Conservation (phyloP, 92 coral and sea anemone genomes). For the Ricordea florida region DNA sequence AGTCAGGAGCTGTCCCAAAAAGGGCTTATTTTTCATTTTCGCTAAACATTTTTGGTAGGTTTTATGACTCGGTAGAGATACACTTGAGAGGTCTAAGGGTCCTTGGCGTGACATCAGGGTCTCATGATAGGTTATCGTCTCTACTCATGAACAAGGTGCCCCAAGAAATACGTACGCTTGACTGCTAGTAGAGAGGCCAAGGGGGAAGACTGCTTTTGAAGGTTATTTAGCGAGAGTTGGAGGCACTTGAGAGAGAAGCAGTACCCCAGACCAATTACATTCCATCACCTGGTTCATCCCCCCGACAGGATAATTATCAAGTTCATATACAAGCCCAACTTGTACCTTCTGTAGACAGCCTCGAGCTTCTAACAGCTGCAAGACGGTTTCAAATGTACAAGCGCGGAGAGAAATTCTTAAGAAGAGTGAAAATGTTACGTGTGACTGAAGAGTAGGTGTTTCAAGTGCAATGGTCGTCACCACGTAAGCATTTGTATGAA, state of each 20-base stretch:
- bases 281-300: background rate
- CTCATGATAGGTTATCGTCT: constrained; percentile 10
- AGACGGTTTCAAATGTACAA: constrained; percentile 11
- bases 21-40: no score
- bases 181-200: constrained; percentile 23
- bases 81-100: background rate
- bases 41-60: constrained; percentile 19
- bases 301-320: background rate
- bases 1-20: no score
- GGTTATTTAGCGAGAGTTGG: constrained; percentile 11
- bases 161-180: constrained; percentile 2
- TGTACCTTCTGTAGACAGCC: constrained; percentile 36
- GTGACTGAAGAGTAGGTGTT: constrained; percentile 27
- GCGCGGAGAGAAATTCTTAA: constrained; percentile 18
- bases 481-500: constrained; percentile 38
- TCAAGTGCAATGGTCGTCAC: constrained; percentile 38
- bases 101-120: background rate
- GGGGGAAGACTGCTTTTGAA: constrained; percentile 1
- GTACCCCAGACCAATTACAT: no score
- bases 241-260: constrained; percentile 41
- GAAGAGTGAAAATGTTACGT: constrained; percentile 47
- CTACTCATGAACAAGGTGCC: constrained; percentile 43
- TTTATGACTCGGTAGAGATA: constrained; percentile 11
- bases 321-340: background rate
- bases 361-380: constrained; percentile 24